A percentile compares a stretch with the other conserved stretches of the same genome.
phyloP scores from a whole-genome alignment of 2,797 vertebrate species.

The Cottoperca gobio region DNA sequence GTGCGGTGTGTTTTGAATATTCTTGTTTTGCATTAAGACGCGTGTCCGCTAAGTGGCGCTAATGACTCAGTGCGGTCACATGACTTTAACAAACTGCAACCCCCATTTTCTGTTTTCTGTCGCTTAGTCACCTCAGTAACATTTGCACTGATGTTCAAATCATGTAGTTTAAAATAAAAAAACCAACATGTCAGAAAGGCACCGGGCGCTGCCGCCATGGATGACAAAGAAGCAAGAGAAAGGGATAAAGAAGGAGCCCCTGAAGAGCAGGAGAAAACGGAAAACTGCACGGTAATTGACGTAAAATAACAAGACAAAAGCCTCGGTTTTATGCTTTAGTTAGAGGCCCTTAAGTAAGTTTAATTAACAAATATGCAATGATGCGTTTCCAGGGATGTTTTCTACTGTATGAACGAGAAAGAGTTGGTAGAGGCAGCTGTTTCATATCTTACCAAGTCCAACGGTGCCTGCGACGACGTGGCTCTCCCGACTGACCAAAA shows the following conservation, averaged over 20 bases:
- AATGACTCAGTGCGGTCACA: not conserved
- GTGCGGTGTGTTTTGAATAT: not conserved
- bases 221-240: conserved; percentile 59
- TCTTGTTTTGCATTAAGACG: not conserved
- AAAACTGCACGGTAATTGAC: conserved; percentile 57
- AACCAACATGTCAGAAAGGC: conserved; percentile 54
- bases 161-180: accelerated
- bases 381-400: conserved; percentile 52
- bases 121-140: too few species aligned
- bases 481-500: conserved; percentile 1
- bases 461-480: not conserved
- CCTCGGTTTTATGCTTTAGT: accelerated
- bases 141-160: accelerated
- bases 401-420: conserved; percentile 83
- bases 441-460: conserved; percentile 35
- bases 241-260: conserved; percentile 29
- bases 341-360: accelerated
- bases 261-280: conserved; percentile 49
- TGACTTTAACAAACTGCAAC: not conserved
- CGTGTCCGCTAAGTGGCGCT: conserved; percentile 41
- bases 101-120: accelerated
- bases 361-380: accelerated
- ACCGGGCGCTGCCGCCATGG: conserved; percentile 73
- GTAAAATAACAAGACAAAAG: accelerated
- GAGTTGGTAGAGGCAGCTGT: conserved; percentile 78